A percentile compares a stretch with the other conserved stretches of the same genome.
Conservation (phyloP, 2,797 vertebrate species). For the Synaphobranchus kaupii region DNA sequence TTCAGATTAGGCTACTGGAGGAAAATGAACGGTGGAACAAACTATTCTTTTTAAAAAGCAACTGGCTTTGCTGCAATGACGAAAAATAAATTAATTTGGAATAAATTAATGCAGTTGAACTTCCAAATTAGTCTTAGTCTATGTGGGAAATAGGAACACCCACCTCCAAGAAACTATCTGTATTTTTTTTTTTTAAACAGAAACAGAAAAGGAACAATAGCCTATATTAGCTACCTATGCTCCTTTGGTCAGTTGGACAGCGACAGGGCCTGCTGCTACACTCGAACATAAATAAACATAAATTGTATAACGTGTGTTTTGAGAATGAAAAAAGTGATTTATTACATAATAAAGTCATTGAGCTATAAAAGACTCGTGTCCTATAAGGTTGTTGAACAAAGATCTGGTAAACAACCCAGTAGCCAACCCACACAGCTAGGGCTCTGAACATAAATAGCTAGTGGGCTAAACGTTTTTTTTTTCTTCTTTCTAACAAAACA, state of each 20-base stretch:
- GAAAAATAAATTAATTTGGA: neutral
- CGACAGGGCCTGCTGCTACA: too few species aligned
- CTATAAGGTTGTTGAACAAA: neutral
- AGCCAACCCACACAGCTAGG: neutral
- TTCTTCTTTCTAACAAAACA: neutral
- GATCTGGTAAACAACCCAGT: neutral
- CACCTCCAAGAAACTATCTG: too few species aligned
- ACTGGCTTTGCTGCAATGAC: neutral
- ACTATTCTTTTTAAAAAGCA: neutral
- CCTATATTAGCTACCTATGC: too few species aligned
- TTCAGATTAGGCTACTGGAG: neutral
- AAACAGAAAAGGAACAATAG: too few species aligned
- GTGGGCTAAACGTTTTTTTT: too few species aligned
- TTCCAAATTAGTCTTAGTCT: neutral
- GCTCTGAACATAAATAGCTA: neutral
- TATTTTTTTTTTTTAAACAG: too few species aligned
- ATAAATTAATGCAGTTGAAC: neutral
- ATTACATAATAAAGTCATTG: neutral
- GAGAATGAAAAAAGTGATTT: neutral
- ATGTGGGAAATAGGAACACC: neutral
- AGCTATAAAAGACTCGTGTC: neutral
- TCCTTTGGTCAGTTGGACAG: too few species aligned
- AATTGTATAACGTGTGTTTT: neutral
- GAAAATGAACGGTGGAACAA: neutral
- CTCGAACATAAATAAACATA: neutral